Evolutionary conservation across 1,140 invertebrate species (phyloP), one percentile per base, ranked within the genome.

Genomic region (Notospermus geniculatus): DNA sequence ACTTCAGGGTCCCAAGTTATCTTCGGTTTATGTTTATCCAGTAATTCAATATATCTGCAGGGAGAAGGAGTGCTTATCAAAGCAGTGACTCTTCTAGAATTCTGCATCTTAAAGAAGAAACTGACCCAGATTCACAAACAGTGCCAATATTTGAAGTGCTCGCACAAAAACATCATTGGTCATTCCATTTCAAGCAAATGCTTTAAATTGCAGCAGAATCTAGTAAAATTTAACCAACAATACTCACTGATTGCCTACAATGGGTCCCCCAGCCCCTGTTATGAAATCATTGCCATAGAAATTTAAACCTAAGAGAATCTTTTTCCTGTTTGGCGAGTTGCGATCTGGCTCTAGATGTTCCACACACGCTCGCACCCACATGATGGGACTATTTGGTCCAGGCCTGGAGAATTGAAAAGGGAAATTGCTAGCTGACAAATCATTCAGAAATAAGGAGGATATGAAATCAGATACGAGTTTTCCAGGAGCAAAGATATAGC

Each of bases 251-350:
- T 85, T 83, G 11, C 88, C 90, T 22, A 95, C 76, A 68, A 96
- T 89, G 1, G 92, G 86, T 30, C 88, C 88, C 5, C 88, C 88
- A 22, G 89, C 90, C 66, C 88, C 86, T 1, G 87, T 84, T 0
- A 87, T 89, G 72, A 91, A 95, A 70, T 91, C 89, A 77, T 93
- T 90, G 7, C 95, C 94, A 84, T 97, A 97, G 80, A 96, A 94
- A 82, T 97, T 97, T 1, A 97, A 74, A 5, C 95, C 95, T 60
- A 95, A 75, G 30, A 96, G 82, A 56, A 97, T 90, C 83, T 96
- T 92, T 5, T 81, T 72, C 56, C 91, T 82, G 67, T 87, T 87
- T 22, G 82, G 79, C 60, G 83, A 79, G n/a, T 80, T 61, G 36
- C 60, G 57, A 19, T 77, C 66, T 46, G 86, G 84, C 60, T 85